Evolutionary conservation across 2,113 vertebrate genomes (phyloP).

Genomic region (Solea senegalensis): DNA sequence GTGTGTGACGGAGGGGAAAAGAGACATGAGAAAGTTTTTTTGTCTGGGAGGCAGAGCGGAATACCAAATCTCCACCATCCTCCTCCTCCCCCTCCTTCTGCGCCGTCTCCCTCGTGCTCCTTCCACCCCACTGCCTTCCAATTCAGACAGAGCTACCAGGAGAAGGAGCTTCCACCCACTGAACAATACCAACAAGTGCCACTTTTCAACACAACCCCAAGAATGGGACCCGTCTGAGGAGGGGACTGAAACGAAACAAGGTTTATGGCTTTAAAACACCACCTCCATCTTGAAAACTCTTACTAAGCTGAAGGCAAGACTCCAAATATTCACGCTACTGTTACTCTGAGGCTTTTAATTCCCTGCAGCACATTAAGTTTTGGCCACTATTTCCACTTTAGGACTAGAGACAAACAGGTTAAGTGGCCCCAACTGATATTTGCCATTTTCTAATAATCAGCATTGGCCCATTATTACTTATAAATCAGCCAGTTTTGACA

Average conservation of each 20-base stretch:
- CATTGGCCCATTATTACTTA: no score
- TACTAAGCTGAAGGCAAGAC: not conserved
- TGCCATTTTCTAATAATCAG: no score
- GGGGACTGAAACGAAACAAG: not conserved
- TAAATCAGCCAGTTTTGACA: no score
- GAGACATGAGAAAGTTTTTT: conserved; percentile 27
- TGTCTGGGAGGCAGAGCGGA: conserved; percentile 56
- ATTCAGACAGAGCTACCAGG: conserved; percentile 46
- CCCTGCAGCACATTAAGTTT: not conserved
- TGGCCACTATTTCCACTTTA: conserved; percentile 1
- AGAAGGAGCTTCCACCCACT: conserved; percentile 37
- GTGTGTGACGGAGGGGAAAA: conserved; percentile 15
- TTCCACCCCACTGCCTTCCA: conserved; percentile 25
- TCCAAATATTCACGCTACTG: conserved; percentile 1
- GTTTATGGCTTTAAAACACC: not conserved
- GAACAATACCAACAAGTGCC: conserved; percentile 44
- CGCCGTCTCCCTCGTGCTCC: not conserved
- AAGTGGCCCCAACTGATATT: no score
- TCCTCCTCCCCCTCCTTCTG: conserved; percentile 11
- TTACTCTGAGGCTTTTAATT: no score
- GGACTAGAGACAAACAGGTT: no score
- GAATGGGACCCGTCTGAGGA: conserved; percentile 4
- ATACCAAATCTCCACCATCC: conserved; percentile 63
- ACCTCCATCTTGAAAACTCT: conserved; percentile 5
- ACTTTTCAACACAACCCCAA: conserved; percentile 31